A percentile compares a stretch with the other conserved stretches of the same genome.
Evolutionary conservation across 1,140 invertebrate species (phyloP).

Genomic region (Drosophila jambulina): DNA sequence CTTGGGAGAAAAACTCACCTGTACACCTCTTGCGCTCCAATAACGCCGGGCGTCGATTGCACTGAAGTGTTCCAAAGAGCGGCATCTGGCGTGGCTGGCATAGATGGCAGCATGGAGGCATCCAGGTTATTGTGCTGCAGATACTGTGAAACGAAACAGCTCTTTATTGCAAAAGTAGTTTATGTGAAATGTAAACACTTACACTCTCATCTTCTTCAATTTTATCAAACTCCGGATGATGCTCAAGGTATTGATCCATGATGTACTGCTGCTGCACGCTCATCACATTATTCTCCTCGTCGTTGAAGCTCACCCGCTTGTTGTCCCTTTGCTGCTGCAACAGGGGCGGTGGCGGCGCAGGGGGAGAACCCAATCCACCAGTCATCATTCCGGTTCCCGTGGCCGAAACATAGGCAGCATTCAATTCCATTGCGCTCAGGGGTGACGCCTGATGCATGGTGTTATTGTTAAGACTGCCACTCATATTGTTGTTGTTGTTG

Average conservation of each 20-base stretch:
- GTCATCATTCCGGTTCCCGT: constrained; percentile 67
- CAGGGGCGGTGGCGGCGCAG: constrained; percentile 40
- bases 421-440: constrained; percentile 74
- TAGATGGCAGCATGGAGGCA: constrained; percentile 75
- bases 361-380: constrained; percentile 51
- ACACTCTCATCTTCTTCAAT: constrained; percentile 93
- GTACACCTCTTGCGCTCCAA: constrained; percentile 97
- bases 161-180: not conserved
- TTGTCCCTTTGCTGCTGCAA: constrained; percentile 79
- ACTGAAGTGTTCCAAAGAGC: constrained; percentile 85
- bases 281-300: constrained; percentile 87
- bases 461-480: constrained; percentile 53
- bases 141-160: constrained; percentile 34
- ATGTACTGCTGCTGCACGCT: constrained; percentile 61
- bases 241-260: constrained; percentile 64
- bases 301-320: constrained; percentile 91
- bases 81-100: constrained; percentile 89
- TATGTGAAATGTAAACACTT: constrained; percentile 81
- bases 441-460: constrained; percentile 70
- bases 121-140: constrained; percentile 70
- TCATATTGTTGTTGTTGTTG: constrained; percentile 66
- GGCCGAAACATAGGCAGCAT: constrained; percentile 73
- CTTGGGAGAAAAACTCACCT: constrained; percentile 86
- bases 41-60: constrained; percentile 94
- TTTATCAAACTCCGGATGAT: constrained; percentile 86